Evolutionary conservation across 1,140 invertebrate genomes (phyloP).

Genomic region (Schlechtendalia chinensis): DNA sequence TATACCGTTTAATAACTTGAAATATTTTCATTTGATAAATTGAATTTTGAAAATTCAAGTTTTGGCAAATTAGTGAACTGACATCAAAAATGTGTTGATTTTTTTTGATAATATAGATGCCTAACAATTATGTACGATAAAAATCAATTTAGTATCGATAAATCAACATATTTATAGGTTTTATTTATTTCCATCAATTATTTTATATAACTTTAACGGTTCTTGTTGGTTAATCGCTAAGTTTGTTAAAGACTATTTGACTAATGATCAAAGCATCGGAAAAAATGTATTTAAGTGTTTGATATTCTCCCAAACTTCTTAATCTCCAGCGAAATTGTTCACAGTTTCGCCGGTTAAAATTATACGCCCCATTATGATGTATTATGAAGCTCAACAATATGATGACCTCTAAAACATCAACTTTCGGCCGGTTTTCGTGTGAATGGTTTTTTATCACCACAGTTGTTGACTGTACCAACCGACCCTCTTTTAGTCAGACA

Average conservation of each 20-base stretch:
- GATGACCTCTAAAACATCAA: constrained; percentile 9
- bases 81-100: too few relatives aligned
- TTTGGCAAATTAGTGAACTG: too few relatives aligned
- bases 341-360: not conserved
- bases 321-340: not conserved
- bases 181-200: not conserved
- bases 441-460: constrained; percentile 1
- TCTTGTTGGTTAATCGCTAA: constrained; percentile 4
- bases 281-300: constrained; percentile 15
- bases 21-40: too few relatives aligned
- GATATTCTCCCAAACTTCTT: not conserved
- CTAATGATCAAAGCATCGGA: constrained; percentile 16
- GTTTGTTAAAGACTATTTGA: constrained; percentile 22
- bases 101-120: not conserved
- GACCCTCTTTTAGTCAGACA: not conserved
- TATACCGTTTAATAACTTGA: too few relatives aligned
- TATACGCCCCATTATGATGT: not conserved
- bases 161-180: not conserved
- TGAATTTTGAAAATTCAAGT: too few relatives aligned
- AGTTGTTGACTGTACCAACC: constrained; percentile 12
- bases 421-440: not conserved
- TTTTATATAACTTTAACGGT: not conserved
- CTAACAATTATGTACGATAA: not conserved
- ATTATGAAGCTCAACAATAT: not conserved
- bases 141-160: not conserved